Evolutionary conservation across 2,113 vertebrate species (phyloP).

Genomic region (Paradisaea rubra): DNA sequence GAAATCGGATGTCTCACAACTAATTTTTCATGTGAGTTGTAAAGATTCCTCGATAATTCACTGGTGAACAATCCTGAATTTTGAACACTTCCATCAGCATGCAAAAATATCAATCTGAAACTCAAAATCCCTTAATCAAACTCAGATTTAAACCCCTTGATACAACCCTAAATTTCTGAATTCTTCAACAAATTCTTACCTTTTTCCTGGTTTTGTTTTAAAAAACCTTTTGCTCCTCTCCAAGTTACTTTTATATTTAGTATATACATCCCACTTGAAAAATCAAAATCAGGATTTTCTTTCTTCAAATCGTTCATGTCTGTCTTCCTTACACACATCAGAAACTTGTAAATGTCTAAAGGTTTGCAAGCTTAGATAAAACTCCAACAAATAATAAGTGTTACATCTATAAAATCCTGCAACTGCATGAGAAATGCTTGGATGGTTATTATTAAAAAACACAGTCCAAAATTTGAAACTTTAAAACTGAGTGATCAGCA

Average conservation of each 20-base stretch:
- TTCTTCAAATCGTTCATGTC: neutral
- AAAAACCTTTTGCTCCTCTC: neutral
- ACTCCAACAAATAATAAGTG: neutral
- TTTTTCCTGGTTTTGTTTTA: neutral
- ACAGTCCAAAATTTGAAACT: neutral
- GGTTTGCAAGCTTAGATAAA: neutral
- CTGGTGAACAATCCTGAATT: neutral
- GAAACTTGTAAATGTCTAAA: neutral
- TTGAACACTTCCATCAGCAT: neutral
- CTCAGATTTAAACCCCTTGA: neutral
- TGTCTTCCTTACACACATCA: neutral
- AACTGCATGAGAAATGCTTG: neutral
- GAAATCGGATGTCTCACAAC: neutral
- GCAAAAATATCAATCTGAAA: neutral
- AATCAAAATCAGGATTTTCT: neutral
- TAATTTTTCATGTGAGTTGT: neutral
- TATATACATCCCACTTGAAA: neutral
- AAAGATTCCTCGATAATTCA: neutral
- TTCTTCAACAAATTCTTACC: neutral
- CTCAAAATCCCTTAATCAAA: neutral
- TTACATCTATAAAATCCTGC: neutral
- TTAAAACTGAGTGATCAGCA: neutral
- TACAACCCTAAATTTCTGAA: neutral
- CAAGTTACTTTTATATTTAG: neutral
- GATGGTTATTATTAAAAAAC: neutral